These are phyloP conservation scores for Papilio elwesi DNA, from an alignment of 2,888 invertebrate genomes.

Conservation along the genomic window DNA sequence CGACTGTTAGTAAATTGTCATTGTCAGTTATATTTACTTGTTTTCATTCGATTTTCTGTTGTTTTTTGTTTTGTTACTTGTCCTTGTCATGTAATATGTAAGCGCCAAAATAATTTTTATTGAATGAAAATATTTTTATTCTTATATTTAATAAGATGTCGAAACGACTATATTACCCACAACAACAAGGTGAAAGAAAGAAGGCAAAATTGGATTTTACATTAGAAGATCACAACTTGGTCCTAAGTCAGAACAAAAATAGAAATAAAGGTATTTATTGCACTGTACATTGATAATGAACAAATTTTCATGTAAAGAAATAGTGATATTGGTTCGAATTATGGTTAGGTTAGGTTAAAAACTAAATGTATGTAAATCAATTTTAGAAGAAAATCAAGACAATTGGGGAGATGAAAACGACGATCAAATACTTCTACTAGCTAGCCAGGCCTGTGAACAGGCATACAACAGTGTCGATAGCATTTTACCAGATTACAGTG, in stretches of 20 bases:
- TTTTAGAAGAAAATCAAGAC: constrained; percentile 53
- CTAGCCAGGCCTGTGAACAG: constrained; percentile 78
- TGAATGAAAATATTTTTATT: neutral
- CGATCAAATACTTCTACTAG: constrained; percentile 75
- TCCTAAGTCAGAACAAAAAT: constrained; percentile 70
- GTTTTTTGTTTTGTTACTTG: constrained; percentile 8
- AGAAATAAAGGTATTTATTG: constrained; percentile 57
- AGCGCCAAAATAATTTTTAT: constrained; percentile 41
- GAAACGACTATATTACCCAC: constrained; percentile 67
- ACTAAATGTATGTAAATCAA: constrained; percentile 28
- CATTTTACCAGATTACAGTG: constrained; percentile 67
- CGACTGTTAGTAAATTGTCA: too few species aligned
- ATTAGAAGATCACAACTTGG: constrained; percentile 76
- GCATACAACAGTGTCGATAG: constrained; percentile 54
- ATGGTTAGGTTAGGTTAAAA: constrained; percentile 11
- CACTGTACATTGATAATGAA: neutral
- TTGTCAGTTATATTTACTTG: neutral
- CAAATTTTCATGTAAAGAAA: neutral
- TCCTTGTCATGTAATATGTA: constrained; percentile 16
- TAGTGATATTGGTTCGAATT: neutral
- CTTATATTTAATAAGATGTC: constrained; percentile 72
- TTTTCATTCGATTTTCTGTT: neutral
- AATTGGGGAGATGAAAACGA: constrained; percentile 80
- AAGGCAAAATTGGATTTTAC: constrained; percentile 73
- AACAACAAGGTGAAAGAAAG: constrained; percentile 70